phyloP scores from a whole-genome alignment of 2,797 vertebrate genomes.

The Enteromius thamalakanensis region DNA sequence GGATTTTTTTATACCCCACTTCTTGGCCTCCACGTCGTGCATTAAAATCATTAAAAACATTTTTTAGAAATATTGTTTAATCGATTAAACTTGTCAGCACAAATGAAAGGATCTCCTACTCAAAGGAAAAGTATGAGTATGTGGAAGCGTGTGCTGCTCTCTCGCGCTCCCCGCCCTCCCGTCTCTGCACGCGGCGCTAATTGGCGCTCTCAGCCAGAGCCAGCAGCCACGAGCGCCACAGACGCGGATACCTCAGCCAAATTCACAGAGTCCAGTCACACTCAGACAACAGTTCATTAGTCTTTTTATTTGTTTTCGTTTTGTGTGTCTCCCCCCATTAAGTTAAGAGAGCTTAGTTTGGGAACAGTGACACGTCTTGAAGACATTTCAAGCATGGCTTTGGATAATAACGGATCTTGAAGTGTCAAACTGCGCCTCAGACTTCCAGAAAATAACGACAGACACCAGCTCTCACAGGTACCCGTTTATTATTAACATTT shows the following conservation, averaged over 20 bases:
- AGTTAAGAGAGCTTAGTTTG: not conserved
- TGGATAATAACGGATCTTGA: conserved; percentile 31
- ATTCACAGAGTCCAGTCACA: conserved; percentile 19
- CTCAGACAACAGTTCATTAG: not conserved
- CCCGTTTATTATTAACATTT: not conserved
- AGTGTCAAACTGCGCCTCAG: conserved; percentile 36
- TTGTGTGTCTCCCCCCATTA: not conserved
- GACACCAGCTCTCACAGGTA: conserved; percentile 26
- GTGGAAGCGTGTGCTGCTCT: not conserved
- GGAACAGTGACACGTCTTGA: not conserved
- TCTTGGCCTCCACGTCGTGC: no score
- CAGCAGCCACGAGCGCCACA: conserved; percentile 23
- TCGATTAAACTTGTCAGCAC: not conserved
- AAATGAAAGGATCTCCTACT: not conserved
- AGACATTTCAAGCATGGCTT: conserved; percentile 9
- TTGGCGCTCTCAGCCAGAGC: conserved; percentile 13
- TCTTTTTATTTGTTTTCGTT: conserved; percentile 32
- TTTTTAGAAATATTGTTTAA: not conserved
- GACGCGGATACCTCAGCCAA: conserved; percentile 14
- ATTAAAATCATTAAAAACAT: no score
- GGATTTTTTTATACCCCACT: no score
- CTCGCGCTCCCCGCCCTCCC: not conserved
- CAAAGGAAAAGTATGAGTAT: not conserved
- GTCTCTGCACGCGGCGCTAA: conserved; percentile 40
- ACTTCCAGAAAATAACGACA: conserved; percentile 12